These are phyloP conservation scores for Spondyliosoma cantharus DNA, from an alignment of 2,797 vertebrate genomes.

Conservation along the genomic window DNA sequence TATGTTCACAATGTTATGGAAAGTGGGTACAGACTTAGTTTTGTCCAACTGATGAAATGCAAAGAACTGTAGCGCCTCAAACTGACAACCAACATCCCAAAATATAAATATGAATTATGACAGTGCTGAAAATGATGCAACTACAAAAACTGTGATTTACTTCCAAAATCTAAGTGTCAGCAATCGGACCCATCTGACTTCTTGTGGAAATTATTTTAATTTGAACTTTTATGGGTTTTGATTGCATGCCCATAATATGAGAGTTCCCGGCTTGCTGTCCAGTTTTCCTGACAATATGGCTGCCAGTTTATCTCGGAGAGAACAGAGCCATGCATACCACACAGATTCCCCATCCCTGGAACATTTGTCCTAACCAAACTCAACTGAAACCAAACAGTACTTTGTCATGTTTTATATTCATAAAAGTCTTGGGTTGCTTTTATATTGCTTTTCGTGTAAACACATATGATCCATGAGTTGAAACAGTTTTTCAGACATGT, in stretches of 20 bases:
- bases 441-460: not conserved
- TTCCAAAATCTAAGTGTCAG: not conserved
- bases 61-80: not conserved
- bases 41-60: not conserved
- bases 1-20: conserved; percentile 1
- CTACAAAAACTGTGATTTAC: not conserved
- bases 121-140: not conserved
- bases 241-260: conserved; percentile 1
- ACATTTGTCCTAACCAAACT: not conserved
- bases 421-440: not conserved
- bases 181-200: not conserved
- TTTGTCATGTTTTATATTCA: conserved; percentile 3
- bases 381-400: not conserved
- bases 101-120: not conserved
- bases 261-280: not conserved
- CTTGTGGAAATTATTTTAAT: not conserved
- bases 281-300: not conserved
- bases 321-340: not conserved
- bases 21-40: not conserved
- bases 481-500: conserved; percentile 3
- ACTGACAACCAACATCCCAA: not conserved
- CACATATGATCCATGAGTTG: not conserved
- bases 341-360: not conserved
- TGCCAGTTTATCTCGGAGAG: not conserved
- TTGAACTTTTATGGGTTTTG: not conserved